These are phyloP conservation scores for Drosophila fuyamai DNA, from an alignment of 1,140 invertebrate genomes.

Conservation along the genomic window DNA sequence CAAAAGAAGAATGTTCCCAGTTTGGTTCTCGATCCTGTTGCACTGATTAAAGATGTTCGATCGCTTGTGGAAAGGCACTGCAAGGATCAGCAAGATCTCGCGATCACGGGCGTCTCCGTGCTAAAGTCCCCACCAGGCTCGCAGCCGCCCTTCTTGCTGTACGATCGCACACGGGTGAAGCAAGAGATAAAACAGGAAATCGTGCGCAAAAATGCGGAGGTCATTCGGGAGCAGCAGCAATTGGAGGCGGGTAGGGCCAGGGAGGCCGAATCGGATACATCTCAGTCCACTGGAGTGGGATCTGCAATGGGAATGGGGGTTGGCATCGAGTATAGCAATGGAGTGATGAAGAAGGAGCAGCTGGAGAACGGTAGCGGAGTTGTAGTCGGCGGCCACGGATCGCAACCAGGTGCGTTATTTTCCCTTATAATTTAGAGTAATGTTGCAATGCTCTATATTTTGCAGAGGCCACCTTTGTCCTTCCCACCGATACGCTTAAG, in stretches of 20 bases:
- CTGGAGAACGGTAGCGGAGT: constrained; percentile 58
- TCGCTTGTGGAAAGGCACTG: constrained; percentile 94
- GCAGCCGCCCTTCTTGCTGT: constrained; percentile 53
- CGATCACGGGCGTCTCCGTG: constrained; percentile 92
- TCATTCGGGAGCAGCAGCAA: constrained; percentile 79
- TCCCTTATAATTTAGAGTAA: no score
- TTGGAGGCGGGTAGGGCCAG: constrained; percentile 62
- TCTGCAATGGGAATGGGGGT: constrained; percentile 18
- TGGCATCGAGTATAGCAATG: constrained; percentile 69
- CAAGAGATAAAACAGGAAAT: constrained; percentile 83
- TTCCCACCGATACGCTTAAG: constrained; percentile 78
- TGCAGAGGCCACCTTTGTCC: constrained; percentile 74
- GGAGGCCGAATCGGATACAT: constrained; percentile 58
- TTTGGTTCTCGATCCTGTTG: constrained; percentile 94
- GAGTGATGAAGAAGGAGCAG: constrained; percentile 71
- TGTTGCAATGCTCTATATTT: background rate
- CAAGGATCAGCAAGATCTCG: constrained; percentile 92
- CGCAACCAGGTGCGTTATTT: constrained; percentile 54
- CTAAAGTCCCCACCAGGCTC: constrained; percentile 83
- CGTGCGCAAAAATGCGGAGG: constrained; percentile 75
- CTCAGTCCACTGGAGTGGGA: constrained; percentile 23
- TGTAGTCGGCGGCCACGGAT: constrained; percentile 4
- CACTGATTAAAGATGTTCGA: constrained; percentile 94
- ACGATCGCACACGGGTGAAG: constrained; percentile 74
- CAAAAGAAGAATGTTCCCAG: constrained; percentile 97